Base-by-base conservation (phyloP, 2,113 vertebrate species). In the Coptodon rendalli region DNA sequence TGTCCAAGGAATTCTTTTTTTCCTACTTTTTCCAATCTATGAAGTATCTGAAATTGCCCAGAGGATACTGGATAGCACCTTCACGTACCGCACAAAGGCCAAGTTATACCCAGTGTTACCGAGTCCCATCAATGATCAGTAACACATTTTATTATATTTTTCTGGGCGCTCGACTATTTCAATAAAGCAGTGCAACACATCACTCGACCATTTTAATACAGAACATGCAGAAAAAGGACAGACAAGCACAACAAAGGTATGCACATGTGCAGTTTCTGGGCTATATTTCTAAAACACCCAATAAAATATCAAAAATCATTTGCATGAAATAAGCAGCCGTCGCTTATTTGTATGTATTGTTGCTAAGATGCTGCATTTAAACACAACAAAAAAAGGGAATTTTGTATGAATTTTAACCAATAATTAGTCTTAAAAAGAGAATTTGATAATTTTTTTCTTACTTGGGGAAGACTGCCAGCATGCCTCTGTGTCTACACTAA, bases 1-100 rank as follows among this genome's bases (percentile, higher is more conserved):
- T 82, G 82, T 91, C 82, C 56, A 12, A 80, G 38, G 56, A 53
- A 48, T 54, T 63, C 38, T 13, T 59, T 85, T 80, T 91, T 81
- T 50, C 73, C 24, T 66, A 78, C n/a, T 73, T 89, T 88, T 92
- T 83, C 56, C 54, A 48, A 29, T 43, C 11, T 53, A 31, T 82
- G 80, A 84, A 81, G 81, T 22, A 43, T 73, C 50, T 68, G 34
- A 82, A 89, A 73, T 14, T 43, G 43, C 59, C 1, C 17, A 7
- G 31, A 8, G 48, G 59, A 81, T 22, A 50, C 27, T 83, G 36
- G 34, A 66, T 27, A 54, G 66, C 34, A 76, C 29, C 29, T 83
- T 68, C 27, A 43, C 6, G 6, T 17, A 29, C 36, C 13, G 54
- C 24, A 53, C 0, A 38, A 6, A 43, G 12, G 40, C 16, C 16